Evolutionary conservation across 2,888 invertebrate species (phyloP).

Genomic region (Campoplex nolae): DNA sequence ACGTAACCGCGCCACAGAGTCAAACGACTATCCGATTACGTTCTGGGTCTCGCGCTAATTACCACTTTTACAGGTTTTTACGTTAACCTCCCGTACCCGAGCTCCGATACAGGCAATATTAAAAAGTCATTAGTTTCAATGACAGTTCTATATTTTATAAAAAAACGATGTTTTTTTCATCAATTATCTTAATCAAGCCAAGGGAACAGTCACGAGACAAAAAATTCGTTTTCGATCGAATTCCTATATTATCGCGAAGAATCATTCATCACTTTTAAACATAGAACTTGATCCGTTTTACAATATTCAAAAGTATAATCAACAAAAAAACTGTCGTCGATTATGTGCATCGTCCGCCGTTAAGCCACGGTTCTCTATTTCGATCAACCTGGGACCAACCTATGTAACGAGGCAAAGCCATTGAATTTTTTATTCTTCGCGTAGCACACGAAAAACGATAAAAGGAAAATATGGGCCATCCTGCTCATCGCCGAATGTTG

Average conservation of each 20-base stretch:
- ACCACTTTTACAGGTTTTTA: conserved; percentile 45
- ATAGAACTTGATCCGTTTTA: background rate
- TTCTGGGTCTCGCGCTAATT: conserved; percentile 55
- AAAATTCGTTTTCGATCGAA: background rate
- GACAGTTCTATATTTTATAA: background rate
- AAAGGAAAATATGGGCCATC: background rate
- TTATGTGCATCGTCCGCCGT: too few species aligned
- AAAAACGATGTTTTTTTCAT: background rate
- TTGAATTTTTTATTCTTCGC: conserved; percentile 4
- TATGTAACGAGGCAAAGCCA: background rate
- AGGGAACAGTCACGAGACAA: too few species aligned
- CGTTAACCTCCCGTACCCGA: conserved; percentile 9
- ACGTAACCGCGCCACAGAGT: conserved; percentile 27
- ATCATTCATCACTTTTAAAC: background rate
- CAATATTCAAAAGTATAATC: background rate
- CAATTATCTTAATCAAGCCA: background rate
- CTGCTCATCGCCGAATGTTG: background rate
- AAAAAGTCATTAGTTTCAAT: background rate
- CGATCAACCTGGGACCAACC: background rate
- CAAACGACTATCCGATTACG: conserved; percentile 60
- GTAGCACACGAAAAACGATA: background rate
- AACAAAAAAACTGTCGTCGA: background rate
- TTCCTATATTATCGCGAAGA: background rate
- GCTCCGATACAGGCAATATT: background rate
- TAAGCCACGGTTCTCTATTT: background rate